Base-by-base conservation (phyloP, 2,888 invertebrate genomes). In the Venustoraphidia nigricollis region DNA sequence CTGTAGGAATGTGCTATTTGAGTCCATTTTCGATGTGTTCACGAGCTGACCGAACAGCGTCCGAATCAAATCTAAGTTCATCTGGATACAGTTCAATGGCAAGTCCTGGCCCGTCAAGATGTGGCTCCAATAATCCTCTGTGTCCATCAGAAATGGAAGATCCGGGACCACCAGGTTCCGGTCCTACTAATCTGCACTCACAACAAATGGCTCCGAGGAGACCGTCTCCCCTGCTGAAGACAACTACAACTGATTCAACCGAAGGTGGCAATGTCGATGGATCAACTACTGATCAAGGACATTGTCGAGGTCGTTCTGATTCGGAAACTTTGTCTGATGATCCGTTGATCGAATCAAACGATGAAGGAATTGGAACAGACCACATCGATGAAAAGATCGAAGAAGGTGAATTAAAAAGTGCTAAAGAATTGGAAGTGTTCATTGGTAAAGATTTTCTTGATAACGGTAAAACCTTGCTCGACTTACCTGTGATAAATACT, bases 1-100 rank as follows among this genome's bases (percentile, higher is more conserved):
- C 65, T 36, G 61, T 65, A 10, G 70, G 72, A 40, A 83, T 85
- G 81, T 79, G 81, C 56, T 86, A 85, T 60, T 65, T 87, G 11
- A 84, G 83, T 62, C 87, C 87, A 1, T 86, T 86, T 62, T 78
- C 83, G 1, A 81, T 83, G 74, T 77, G 79, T 41, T 74, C 75
- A 1, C 68, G 82, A 53, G 79, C 79, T 10, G 83, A 84, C 58
- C 73, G 86, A 55, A 83, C 82, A 2, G 83, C 84, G 10, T 87
- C 87, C 1, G 86, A 88, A 66, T 86, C 86, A 2, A 88, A 88
- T 63, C 69, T 88, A 39, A 86, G 86, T 53, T 86, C 87, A 9
- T 87, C 86, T 1, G 88, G 88, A 9, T 88, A 88, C 62, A 85
- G 85, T 53, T 87, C 86, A 3, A 86, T 87, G 82, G 85, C 87